Evolutionary conservation across 1,140 invertebrate species (phyloP).

Genomic region (Drosophila tropicalis): DNA sequence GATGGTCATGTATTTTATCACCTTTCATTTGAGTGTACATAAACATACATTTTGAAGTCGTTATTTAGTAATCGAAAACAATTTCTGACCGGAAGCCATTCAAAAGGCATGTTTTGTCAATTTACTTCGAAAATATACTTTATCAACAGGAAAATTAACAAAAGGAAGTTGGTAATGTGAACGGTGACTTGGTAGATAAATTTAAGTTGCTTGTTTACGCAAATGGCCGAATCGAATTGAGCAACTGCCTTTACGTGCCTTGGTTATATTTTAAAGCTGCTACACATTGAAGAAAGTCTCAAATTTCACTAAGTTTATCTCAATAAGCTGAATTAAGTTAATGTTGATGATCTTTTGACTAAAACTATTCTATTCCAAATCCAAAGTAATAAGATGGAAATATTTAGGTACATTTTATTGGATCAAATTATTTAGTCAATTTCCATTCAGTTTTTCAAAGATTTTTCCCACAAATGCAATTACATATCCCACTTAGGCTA

Average conservation of each 20-base stretch:
- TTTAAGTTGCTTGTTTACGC: neutral
- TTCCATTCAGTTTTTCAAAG: neutral
- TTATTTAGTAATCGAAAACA: neutral
- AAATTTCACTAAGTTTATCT: too few species aligned
- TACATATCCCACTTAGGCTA: constrained; percentile 5
- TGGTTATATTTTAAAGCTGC: too few species aligned
- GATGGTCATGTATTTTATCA: neutral
- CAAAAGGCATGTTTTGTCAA: neutral
- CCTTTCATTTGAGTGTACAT: neutral
- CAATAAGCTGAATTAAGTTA: too few species aligned
- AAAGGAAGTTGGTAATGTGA: neutral
- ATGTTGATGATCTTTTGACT: too few species aligned
- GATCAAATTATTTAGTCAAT: neutral
- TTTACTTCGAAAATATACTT: neutral
- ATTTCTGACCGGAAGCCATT: neutral
- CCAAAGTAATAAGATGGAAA: neutral
- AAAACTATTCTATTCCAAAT: too few species aligned
- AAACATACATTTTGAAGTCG: neutral
- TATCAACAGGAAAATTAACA: constrained; percentile 2
- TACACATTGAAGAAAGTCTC: too few species aligned
- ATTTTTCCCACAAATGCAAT: neutral
- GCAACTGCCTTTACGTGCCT: neutral
- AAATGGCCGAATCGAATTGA: neutral
- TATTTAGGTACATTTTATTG: neutral
- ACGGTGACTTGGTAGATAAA: neutral